Conservation (phyloP, 2,888 invertebrate species). For the Pachycephus smyrnensis region DNA sequence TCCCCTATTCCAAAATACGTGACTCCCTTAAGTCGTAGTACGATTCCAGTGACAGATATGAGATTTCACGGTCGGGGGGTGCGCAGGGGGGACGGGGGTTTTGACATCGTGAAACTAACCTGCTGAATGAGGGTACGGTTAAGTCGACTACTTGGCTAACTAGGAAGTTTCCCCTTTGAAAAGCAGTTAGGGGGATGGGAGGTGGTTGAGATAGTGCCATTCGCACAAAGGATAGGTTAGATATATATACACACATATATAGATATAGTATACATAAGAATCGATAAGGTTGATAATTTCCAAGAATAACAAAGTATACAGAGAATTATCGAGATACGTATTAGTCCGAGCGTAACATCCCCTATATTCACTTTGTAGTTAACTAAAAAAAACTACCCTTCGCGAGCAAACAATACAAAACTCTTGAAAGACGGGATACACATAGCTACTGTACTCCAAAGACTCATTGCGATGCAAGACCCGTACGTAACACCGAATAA, state of each 20-base stretch:
- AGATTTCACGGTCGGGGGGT: too few species aligned
- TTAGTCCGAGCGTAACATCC: background rate
- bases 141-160: background rate
- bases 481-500: constrained; percentile 33
- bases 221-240: background rate
- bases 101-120: too few species aligned
- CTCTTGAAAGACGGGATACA: background rate
- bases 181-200: background rate
- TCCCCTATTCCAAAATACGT: too few species aligned
- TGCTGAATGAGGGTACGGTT: too few species aligned
- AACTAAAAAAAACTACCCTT: too few species aligned
- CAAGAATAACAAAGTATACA: too few species aligned
- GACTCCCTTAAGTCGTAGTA: too few species aligned
- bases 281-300: background rate
- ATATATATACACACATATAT: background rate
- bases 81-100: too few species aligned
- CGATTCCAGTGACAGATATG: too few species aligned
- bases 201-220: background rate
- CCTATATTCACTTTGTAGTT: background rate
- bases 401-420: background rate
- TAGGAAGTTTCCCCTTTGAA: background rate
- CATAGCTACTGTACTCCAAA: background rate
- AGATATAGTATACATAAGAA: background rate
- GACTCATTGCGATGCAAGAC: background rate
- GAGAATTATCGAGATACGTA: background rate